Evolutionary conservation across 2,113 vertebrate genomes (phyloP), one percentile per base, ranked within the genome.

Genomic region (Eudyptes chrysolophus): DNA sequence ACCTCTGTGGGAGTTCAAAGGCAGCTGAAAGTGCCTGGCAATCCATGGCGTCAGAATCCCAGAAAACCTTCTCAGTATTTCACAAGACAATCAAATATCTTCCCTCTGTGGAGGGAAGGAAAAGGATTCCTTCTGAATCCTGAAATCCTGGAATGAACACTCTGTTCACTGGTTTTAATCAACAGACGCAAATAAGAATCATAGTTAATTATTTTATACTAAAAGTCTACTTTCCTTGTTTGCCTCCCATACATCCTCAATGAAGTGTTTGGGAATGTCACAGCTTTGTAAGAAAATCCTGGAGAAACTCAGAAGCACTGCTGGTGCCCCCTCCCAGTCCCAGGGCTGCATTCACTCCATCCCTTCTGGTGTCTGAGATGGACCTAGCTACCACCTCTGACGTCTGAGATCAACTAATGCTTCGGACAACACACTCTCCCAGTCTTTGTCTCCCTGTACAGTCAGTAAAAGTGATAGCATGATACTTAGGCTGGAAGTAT

Each of bases 341-440:
- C 49, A 69, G 25, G 34, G 16, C 17, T 85, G 20, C 10, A 29
- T 21, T 79, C 7, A 11, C 5, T 21, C 40, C 13, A 36, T 21
- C 42, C 25, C 2, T 81, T 40, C 32, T 65, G 13, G 11, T 60
- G 9, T 32, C 36, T 70, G 57, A 70, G 46, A 15, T 18, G 22
- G 40, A 66, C 36, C n/a, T 64, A 29, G 16, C 36, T 25, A 62
- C 12, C 49, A 61, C 5, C 4, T 68, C 46, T 51, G 13, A 42
- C 8, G 13, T 22, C 17, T 15, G 32, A 54, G 71, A 57, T 65
- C 51, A 61, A 4, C 8, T 42, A 29, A 32, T 19, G n/a, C 30
- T 79, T 61, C 3, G 0, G 36, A 36, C 2, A 2, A 42, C 34
- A 13, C 2, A 9, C 3, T 57, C 11, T 57, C 22, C 14, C 44